A percentile compares a stretch with the other conserved stretches of the same genome.
These are phyloP conservation scores for Maniola hyperantus DNA, from an alignment of 2,888 invertebrate genomes.

Conservation along the genomic window DNA sequence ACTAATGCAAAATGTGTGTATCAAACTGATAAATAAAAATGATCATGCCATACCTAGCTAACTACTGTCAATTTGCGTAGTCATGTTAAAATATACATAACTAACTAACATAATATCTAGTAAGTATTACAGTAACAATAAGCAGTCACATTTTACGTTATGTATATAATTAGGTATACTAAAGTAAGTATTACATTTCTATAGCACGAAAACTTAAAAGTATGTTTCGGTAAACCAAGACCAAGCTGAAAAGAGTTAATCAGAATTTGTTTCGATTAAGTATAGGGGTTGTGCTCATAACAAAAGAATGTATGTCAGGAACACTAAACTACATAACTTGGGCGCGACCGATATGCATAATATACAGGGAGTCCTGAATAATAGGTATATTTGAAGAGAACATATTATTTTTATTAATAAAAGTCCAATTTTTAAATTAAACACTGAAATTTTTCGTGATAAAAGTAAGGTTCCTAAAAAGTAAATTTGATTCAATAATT, in stretches of 20 bases:
- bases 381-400: constrained; percentile 27
- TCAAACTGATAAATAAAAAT: constrained; percentile 37
- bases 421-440: neutral
- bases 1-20: constrained; percentile 40
- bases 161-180: constrained; percentile 26
- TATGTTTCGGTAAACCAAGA: constrained; percentile 78
- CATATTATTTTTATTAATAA: neutral
- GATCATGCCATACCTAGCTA: constrained; percentile 40
- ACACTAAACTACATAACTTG: constrained; percentile 61
- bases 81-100: constrained; percentile 22
- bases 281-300: constrained; percentile 74
- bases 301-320: constrained; percentile 63
- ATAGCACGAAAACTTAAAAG: constrained; percentile 49
- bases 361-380: constrained; percentile 40
- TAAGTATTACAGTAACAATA: constrained; percentile 32
- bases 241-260: constrained; percentile 84
- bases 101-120: constrained; percentile 18
- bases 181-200: constrained; percentile 31
- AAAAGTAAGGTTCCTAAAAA: neutral
- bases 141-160: constrained; percentile 29
- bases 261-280: constrained; percentile 73
- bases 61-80: constrained; percentile 36
- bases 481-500: neutral
- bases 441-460: neutral
- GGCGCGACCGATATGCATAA: constrained; percentile 36